Base-by-base conservation (phyloP, 2,888 invertebrate genomes). In the Margaritifera margaritifera region DNA sequence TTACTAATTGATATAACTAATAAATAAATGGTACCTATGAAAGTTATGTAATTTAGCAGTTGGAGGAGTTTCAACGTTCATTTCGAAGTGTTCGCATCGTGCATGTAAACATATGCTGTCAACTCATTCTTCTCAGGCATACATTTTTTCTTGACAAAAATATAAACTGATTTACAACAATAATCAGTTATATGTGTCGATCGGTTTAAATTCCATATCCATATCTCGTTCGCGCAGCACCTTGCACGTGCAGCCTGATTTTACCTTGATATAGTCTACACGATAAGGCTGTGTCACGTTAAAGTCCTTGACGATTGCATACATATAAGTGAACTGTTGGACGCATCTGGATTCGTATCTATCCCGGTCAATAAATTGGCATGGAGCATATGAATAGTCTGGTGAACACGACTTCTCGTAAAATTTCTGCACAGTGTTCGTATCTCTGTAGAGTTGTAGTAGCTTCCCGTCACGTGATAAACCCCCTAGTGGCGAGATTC, bases 221-320 rank as follows among this genome's bases (percentile, higher is more conserved):
- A 59, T 51, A 24, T 59, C 67, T n/a, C 91, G 92, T 74, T 42
- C 42, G 42, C 42, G 42, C 42, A 42, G 42, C 42, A 95, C 92
- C 88, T 94, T 94, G 90, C 96, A 96, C 85, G 94, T 93, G 91
- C 96, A 96, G 55, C 96, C 96, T 80, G 94, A 94, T 70, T 95
- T 92, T 74, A 96, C 93, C 83, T 92, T 92, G 83, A 96, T 94
- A 90, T 95, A 95, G 91, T 95, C 95, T 90, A 96, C 91, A 74
- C 94, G 93, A 93, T 94, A 95, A 18, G 84, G 86, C 89, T 75
- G 91, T 89, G 91, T 86, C 31, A 88, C 82, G 64, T 91, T 91
- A 75, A 91, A 91, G 86, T 93, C 93, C 81, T 94, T 92, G 69
- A 95, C 94, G 80, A 96, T 91, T 67, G 96, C 96, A 90, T 96